phyloP scores from a whole-genome alignment of 2,797 vertebrate species.

The Anguilla anguilla region DNA sequence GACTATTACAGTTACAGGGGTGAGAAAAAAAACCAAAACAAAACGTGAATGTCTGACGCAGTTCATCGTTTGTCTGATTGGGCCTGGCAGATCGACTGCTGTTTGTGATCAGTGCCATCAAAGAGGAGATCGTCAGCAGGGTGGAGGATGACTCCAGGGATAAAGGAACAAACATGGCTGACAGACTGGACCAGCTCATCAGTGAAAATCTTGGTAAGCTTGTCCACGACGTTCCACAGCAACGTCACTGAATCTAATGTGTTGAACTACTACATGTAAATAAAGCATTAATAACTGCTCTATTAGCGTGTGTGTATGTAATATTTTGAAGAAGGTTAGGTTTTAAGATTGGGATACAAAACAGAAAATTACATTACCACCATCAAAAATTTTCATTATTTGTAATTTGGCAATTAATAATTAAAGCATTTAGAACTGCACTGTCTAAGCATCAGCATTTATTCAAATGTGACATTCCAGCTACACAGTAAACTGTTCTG shows the following conservation, averaged over 20 bases:
- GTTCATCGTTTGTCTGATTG: not conserved
- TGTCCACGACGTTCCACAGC: too few relatives aligned
- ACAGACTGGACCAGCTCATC: constrained; percentile 90
- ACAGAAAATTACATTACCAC: not conserved
- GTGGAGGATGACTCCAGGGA: constrained; percentile 88
- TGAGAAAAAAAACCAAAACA: not conserved
- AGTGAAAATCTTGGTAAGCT: constrained; percentile 94
- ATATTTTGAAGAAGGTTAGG: not conserved
- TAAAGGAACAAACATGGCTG: constrained; percentile 86
- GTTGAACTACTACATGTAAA: not conserved
- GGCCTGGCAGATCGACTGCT: constrained; percentile 87
- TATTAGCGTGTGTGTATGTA: not conserved
- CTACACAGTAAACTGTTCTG: too few relatives aligned
- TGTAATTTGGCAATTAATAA: not conserved
- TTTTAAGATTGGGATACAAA: not conserved
- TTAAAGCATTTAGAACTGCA: not conserved
- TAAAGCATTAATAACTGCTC: not conserved
- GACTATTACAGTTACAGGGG: too few relatives aligned
- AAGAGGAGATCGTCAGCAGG: constrained; percentile 93
- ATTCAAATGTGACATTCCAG: not conserved
- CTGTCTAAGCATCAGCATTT: not conserved
- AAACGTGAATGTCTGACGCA: not conserved
- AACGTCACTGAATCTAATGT: not conserved
- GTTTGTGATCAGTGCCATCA: constrained; percentile 97
- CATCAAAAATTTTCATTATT: not conserved